Base-by-base conservation (phyloP, 1,140 invertebrate genomes). In the Eumeta japonica region DNA sequence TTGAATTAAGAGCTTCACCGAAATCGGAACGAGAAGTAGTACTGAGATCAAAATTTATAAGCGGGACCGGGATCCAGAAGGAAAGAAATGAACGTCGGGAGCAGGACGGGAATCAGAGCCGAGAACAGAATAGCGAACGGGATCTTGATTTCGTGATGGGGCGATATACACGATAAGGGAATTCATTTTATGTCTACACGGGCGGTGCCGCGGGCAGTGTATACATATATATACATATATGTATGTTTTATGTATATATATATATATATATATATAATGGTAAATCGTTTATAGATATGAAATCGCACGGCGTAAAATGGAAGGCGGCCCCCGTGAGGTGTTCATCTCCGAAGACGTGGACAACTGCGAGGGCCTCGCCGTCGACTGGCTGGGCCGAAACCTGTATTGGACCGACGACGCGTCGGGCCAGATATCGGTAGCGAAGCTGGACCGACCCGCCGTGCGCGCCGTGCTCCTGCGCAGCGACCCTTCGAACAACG, bases 341-440 rank as follows among this genome's bases (percentile, higher is more conserved):
- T 78, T 88, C 35, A 71, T 88, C 2, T 78, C 75, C 0, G 78
- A 82, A 11, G 81, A 84, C 34, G 72, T 91, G 0, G 82, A 78
- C 46, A 82, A 77, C 50, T 84, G 82, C 68, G 81, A 85, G 68
- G 84, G 88, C 24, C 54, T 90, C 20, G 85, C 87, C 27, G 78
- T 90, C 20, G 90, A 93, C 65, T 90, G 86, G 86, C 81, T 89
- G 55, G 66, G 82, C 28, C 75, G 82, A 18, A 90, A 92, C 62
- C 51, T 94, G 17, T 94, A 91, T 73, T 94, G 88, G 87, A 85
- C 86, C 28, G 87, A 88, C 66, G 81, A 83, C 55, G 77, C 78
- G 27, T 63, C 79, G 39, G 76, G 78, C 3, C 66, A 71, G 7
- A 81, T 90, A 46, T 80, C 76, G 50, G 84, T 86, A 16, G 78